These are phyloP conservation scores for Brachionus angularis DNA, from an alignment of 1,140 invertebrate genomes.

Conservation along the genomic window DNA sequence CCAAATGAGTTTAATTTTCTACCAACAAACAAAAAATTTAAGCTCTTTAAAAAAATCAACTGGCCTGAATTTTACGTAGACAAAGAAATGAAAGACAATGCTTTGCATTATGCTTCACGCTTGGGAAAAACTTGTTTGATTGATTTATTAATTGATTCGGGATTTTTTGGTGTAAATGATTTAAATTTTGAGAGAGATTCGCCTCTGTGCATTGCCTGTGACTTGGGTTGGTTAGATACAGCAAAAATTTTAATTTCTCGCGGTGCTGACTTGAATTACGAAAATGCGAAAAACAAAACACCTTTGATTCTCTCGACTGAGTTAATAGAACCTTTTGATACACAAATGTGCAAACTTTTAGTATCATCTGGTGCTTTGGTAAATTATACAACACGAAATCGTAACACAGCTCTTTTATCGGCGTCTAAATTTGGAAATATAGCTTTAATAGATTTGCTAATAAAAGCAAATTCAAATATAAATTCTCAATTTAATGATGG, in stretches of 20 bases:
- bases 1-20: no score
- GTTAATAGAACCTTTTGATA: slow-evolving; percentile 22
- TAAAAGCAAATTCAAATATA: slow-evolving; percentile 5
- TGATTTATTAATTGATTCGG: not conserved
- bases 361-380: slow-evolving; percentile 17
- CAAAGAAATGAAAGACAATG: not conserved
- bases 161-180: not conserved
- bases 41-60: slow-evolving; percentile 15
- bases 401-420: slow-evolving; percentile 15
- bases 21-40: slow-evolving; percentile 34
- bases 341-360: slow-evolving; percentile 15
- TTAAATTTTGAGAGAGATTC: not conserved
- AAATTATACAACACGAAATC: not conserved
- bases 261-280: slow-evolving; percentile 21
- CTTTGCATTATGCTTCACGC: slow-evolving; percentile 29
- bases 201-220: slow-evolving; percentile 30
- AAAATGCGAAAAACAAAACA: slow-evolving; percentile 30
- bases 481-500: slow-evolving; percentile 36
- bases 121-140: slow-evolving; percentile 21
- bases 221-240: slow-evolving; percentile 24
- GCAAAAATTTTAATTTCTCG: slow-evolving; percentile 11
- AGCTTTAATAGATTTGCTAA: slow-evolving; percentile 7
- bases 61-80: slow-evolving; percentile 17
- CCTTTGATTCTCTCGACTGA: slow-evolving; percentile 31
- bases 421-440: slow-evolving; percentile 27